phyloP scores from a whole-genome alignment of 2,113 vertebrate species.

The Sebastes fasciatus region DNA sequence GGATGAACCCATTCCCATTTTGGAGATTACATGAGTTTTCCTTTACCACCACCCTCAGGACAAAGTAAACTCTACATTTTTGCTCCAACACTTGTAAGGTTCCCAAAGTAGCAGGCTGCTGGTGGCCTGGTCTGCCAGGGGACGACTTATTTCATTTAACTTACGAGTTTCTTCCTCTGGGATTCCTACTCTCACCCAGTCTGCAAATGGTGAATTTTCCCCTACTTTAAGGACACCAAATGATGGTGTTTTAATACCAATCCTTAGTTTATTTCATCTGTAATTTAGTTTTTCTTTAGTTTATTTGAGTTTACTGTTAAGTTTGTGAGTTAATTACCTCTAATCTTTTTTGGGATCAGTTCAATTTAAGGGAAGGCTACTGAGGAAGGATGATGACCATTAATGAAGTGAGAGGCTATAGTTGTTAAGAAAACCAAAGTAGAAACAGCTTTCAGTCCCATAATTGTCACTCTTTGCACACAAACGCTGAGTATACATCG shows the following conservation, averaged over 20 bases:
- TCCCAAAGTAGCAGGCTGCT: neutral
- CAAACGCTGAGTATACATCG: neutral
- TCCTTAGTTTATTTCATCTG: neutral
- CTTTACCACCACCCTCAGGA: neutral
- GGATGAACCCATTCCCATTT: neutral
- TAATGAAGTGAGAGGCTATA: neutral
- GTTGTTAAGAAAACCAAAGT: neutral
- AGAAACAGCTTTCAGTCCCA: neutral
- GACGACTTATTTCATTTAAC: neutral
- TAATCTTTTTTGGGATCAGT: neutral
- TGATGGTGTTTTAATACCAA: too few relatives aligned
- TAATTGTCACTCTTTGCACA: neutral
- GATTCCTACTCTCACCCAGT: neutral
- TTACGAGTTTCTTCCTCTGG: neutral
- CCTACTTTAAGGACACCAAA: neutral
- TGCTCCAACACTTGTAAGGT: neutral
- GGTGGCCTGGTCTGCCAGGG: neutral
- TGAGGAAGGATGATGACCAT: neutral
- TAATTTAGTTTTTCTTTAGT: neutral
- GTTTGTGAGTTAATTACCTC: neutral
- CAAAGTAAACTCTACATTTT: neutral
- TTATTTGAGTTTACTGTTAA: neutral
- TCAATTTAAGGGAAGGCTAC: neutral
- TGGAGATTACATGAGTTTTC: neutral
- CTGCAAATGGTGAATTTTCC: neutral